phyloP scores from a whole-genome alignment of 1,140 invertebrate genomes.

The Drosophila arizonae region DNA sequence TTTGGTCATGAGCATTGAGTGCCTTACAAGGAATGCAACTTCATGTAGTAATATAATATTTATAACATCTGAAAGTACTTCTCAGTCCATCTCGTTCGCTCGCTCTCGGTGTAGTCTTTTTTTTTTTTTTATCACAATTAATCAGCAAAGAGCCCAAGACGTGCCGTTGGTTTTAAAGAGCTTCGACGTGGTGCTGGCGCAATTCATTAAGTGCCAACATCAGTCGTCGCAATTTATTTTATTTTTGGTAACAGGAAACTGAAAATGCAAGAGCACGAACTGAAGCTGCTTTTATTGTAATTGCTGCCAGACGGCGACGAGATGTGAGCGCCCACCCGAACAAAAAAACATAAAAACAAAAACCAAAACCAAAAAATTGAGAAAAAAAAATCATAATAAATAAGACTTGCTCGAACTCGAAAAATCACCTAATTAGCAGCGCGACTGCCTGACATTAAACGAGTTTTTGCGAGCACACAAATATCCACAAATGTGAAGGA shows the following conservation, averaged over 20 bases:
- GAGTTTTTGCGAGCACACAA: conserved; percentile 37
- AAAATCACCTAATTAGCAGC: conserved; percentile 58
- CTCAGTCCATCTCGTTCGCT: background rate
- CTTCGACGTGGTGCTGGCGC: conserved; percentile 37
- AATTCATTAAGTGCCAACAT: conserved; percentile 57
- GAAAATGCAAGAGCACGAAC: conserved; percentile 51
- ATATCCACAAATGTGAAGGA: conserved; percentile 27
- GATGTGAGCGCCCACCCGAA: conserved; percentile 38
- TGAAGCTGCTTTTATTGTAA: conserved; percentile 60
- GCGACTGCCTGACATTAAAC: conserved; percentile 52
- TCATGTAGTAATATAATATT: conserved; percentile 47
- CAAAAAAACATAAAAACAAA: conserved; percentile 20
- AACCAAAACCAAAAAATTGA: background rate
- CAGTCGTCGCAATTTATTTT: conserved; percentile 60
- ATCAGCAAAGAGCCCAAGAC: conserved; percentile 54
- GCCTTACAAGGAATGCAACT: conserved; percentile 46
- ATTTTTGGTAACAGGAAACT: conserved; percentile 66
- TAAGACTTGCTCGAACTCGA: conserved; percentile 31
- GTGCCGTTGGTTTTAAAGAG: conserved; percentile 42
- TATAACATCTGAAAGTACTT: conserved; percentile 27
- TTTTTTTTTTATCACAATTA: conserved; percentile 46
- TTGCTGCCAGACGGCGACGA: conserved; percentile 43
- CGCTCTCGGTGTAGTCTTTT: background rate
- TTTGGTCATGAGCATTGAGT: conserved; percentile 42
- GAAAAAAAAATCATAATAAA: conserved; percentile 54